Percentiles rank a stretch among this genome's conserved stretches.
phyloP scores from a whole-genome alignment of 2,113 vertebrate genomes.

The Cardinalis cardinalis region DNA sequence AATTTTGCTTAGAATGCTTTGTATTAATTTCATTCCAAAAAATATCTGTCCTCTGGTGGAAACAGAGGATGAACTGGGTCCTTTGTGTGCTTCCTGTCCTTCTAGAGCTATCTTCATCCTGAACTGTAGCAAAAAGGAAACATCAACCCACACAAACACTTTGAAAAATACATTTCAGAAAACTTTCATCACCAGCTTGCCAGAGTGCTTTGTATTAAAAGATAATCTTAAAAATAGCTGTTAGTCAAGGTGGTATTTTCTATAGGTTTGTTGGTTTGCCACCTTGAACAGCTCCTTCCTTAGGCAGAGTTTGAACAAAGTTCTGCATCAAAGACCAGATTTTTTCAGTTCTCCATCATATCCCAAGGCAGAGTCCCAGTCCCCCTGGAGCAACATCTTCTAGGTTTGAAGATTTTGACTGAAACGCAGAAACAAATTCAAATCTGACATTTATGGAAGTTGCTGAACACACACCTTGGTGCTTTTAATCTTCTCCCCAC shows the following conservation, averaged over 20 bases:
- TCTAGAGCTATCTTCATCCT: not conserved
- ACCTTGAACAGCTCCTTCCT: not conserved
- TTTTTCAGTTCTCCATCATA: not conserved
- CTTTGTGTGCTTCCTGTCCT: not conserved
- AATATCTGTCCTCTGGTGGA: not conserved
- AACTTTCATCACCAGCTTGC: rapidly evolving
- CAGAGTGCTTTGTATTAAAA: not conserved
- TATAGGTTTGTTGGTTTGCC: not conserved
- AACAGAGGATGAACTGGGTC: not conserved
- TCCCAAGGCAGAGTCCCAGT: not conserved
- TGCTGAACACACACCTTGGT: not conserved
- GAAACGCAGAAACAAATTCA: not conserved
- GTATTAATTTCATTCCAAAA: not conserved
- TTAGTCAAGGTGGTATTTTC: not conserved
- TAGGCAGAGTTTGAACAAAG: not conserved
- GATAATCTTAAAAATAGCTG: not conserved
- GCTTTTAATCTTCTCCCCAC: not conserved
- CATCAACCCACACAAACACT: not conserved
- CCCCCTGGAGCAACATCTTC: not conserved
- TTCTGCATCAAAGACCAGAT: not conserved
- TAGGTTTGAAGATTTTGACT: not conserved
- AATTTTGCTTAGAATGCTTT: not conserved
- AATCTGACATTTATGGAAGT: not conserved
- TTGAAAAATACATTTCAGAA: not conserved
- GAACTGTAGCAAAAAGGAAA: not conserved